Percentiles rank a stretch among this genome's conserved stretches.
These are phyloP conservation scores for Phoeniculus purpureus DNA, from an alignment of 2,797 vertebrate species.

Conservation along the genomic window DNA sequence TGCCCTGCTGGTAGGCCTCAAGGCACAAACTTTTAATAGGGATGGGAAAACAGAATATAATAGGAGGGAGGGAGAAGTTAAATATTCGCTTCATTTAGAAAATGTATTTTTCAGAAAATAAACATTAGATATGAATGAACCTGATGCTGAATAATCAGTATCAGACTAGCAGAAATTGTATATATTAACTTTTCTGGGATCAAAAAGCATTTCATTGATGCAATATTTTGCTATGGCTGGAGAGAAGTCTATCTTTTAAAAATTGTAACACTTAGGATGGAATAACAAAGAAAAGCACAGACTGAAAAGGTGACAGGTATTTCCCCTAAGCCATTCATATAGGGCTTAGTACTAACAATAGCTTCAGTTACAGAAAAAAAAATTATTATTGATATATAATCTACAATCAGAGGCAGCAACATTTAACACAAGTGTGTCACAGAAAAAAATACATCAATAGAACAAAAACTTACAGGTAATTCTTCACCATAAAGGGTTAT, in stretches of 20 bases:
- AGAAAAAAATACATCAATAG: neutral
- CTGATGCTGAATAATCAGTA: neutral
- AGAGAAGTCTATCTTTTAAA: neutral
- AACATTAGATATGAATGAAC: neutral
- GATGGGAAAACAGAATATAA: constrained; percentile 68
- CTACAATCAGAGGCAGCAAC: neutral
- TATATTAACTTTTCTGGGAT: neutral
- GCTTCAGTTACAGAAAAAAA: neutral
- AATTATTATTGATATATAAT: neutral
- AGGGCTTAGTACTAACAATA: neutral
- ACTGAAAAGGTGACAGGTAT: neutral
- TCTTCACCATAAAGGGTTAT: neutral
- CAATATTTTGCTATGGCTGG: neutral
- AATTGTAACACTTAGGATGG: neutral
- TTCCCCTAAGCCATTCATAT: neutral
- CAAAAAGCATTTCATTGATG: neutral
- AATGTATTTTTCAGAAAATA: constrained; percentile 16
- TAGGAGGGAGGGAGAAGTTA: constrained; percentile 34
- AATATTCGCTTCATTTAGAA: constrained; percentile 51
- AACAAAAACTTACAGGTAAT: neutral
- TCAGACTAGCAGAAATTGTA: neutral
- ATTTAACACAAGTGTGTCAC: neutral
- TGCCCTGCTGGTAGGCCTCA: constrained; percentile 82
- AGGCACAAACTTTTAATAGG: constrained; percentile 79
- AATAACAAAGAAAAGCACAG: neutral